Evolutionary conservation across 2,113 vertebrate species (phyloP).

Genomic region (Dascyllus trimaculatus): DNA sequence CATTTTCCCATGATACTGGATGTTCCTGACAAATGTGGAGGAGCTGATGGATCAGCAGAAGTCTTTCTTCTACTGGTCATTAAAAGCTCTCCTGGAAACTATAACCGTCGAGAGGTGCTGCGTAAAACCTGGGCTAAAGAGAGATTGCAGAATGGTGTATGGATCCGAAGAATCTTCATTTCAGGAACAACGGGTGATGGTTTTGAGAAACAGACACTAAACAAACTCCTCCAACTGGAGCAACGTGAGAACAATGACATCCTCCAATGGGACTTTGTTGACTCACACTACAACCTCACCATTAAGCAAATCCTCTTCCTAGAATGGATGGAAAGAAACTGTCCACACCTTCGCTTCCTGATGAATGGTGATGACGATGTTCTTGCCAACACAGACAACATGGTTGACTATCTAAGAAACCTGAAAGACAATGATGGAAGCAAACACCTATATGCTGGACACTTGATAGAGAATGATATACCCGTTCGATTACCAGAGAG

Average conservation of each 20-base stretch:
- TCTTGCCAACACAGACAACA: constrained; percentile 86
- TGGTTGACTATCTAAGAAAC: constrained; percentile 75
- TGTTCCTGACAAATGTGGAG: constrained; percentile 55
- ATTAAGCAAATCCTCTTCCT: constrained; percentile 90
- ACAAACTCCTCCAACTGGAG: constrained; percentile 83
- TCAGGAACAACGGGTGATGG: constrained; percentile 28
- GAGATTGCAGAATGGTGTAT: too few relatives aligned
- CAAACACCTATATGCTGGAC: constrained; percentile 83
- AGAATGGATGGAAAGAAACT: constrained; percentile 82
- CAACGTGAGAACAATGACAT: constrained; percentile 75
- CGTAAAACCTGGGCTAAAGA: too few relatives aligned
- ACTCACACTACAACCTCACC: constrained; percentile 90
- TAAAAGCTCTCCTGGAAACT: too few relatives aligned
- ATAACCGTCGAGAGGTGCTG: too few relatives aligned
- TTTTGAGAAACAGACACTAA: constrained; percentile 67
- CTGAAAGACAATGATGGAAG: constrained; percentile 24
- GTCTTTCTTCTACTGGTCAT: constrained; percentile 83
- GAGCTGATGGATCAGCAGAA: constrained; percentile 77
- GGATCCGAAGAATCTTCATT: constrained; percentile 73
- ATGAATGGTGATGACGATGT: constrained; percentile 89
- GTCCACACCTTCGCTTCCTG: constrained; percentile 78
- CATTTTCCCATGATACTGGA: constrained; percentile 81
- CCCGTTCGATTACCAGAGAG: too few relatives aligned
- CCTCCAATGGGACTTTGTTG: constrained; percentile 88
- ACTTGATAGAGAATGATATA: too few relatives aligned